Evolutionary conservation across 2,113 vertebrate genomes (phyloP), one percentile per base, ranked within the genome.

Genomic region (Dasyornis broadbenti): DNA sequence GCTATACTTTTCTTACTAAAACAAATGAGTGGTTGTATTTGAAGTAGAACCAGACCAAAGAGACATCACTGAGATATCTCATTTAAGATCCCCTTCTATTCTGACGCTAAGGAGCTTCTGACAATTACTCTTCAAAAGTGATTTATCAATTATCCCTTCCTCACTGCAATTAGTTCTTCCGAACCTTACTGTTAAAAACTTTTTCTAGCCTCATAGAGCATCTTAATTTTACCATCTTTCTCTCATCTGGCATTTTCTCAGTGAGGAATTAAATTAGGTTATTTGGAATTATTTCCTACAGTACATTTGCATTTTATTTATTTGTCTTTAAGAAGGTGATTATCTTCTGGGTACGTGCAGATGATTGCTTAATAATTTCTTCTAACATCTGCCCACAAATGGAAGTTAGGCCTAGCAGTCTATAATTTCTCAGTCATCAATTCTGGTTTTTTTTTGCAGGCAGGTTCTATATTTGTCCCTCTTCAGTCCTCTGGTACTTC

Each of bases 391-490:
- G 24, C 75, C 59, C 35, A 66, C 50, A 73, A 70, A 52, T 45
- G 88, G 72, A 86, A 95, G 68, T 44, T 59, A 77, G 47, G 47
- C 64, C 50, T 72, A 61, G 31, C 45, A 93, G 65, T 82, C 66
- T 92, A 53, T 56, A 72, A 80, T 88, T 88, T 90, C 63, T 68
- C 82, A 90, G 75, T 35, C 59, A 1, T 49, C 75, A 80, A 44
- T 11, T 71, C 69, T 77, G 22, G 15, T n/a, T 44, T 49, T 40
- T 90, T 96, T 80, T 94, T 66, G 54, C 59, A 80, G 75, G 11
- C 39, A 4, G 35, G 42, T 89, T 95, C 95, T 95, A 90, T 89
- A 90, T 96, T 94, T 96, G 88, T 95, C 79, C 64, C 82, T 80
- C 40, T 94, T 91, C 70, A 90, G 40, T 70, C 15, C 45, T 82